Base-by-base conservation (phyloP, 2,113 vertebrate genomes). In the Stictonetta naevosa region DNA sequence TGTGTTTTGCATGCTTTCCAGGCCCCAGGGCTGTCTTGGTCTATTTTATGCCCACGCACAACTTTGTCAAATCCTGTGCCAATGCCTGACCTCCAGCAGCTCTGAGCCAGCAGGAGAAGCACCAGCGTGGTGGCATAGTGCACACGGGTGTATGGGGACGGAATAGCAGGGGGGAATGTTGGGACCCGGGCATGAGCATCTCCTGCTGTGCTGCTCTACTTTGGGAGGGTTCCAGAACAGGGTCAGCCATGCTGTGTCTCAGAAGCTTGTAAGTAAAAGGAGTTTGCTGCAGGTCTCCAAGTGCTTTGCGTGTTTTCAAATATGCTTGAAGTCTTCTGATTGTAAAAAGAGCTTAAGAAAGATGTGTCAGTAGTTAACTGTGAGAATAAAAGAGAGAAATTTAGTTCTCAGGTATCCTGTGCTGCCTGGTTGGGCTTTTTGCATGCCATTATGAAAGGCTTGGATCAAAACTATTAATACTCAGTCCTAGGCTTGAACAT, bases 51-150 rank as follows among this genome's bases (percentile, higher is more conserved):
- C 59, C n/a, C 42, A n/a, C 21, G 9, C 11, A 17, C 0, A 21
- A 7, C 34, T 71, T 59, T 64, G 23, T 40, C 46, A 85, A 44
- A 58, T 44, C 6, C 55, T 50, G 29, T 33, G 46, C 21, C 38
- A 25, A 36, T 0, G 3, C 28, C 68, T 44, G 34, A 63, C 14
- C 31, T 68, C 53, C 62, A 7, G 23, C 58, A 75, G 11, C 6
- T 6, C 36, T n/a, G 15, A 75, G 33, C 50, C 42, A 75, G 33
- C 28, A 38, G 34, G 20, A 1, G 1, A 58, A 62, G 13, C 6
- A 63, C 31, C 12, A 2, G 2, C 11, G 25, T 28, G 42, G 31
- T 62, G 53, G 18, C 26, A 17, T 0, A 1, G 29, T 6, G 22
- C 48, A 23, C 28, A 7, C 21, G 21, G 22, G 48, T 50, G 34